phyloP scores from a whole-genome alignment of 2,113 vertebrate genomes.

The Antechinus stuartii region DNA sequence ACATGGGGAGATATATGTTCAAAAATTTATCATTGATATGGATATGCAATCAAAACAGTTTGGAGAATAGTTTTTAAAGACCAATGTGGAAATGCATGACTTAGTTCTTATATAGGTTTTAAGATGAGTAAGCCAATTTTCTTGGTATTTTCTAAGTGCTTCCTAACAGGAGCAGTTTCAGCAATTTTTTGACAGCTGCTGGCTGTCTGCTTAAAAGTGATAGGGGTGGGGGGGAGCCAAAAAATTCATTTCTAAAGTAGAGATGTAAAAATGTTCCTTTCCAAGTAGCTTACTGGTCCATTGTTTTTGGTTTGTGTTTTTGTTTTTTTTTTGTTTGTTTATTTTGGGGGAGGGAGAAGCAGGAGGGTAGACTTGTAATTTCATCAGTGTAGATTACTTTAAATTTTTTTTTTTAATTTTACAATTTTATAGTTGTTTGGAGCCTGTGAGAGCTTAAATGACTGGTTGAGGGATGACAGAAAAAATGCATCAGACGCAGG shows the following conservation, averaged over 20 bases:
- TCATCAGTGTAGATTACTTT: neutral
- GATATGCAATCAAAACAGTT: neutral
- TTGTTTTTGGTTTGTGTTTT: neutral
- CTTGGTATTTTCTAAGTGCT: constrained; percentile 4
- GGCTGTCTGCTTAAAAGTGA: neutral
- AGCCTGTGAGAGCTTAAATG: neutral
- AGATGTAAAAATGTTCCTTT: neutral
- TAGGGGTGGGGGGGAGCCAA: neutral
- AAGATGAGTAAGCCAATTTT: neutral
- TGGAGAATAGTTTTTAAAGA: neutral
- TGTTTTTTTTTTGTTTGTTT: neutral
- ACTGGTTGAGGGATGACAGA: neutral
- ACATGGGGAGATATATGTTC: neutral
- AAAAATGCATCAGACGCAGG: neutral
- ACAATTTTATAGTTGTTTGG: neutral
- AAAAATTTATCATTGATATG: neutral
- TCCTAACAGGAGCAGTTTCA: neutral
- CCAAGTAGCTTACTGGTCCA: neutral
- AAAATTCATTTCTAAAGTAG: neutral
- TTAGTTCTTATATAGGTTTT: neutral
- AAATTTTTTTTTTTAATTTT: neutral
- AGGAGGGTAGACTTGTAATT: neutral
- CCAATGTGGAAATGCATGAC: neutral
- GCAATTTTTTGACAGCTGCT: neutral
- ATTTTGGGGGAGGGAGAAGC: neutral